Percentiles rank a stretch among this genome's conserved stretches.
Conservation (phyloP, 92 coral and sea anemone genomes). For the Palythoa heliodiscus region DNA sequence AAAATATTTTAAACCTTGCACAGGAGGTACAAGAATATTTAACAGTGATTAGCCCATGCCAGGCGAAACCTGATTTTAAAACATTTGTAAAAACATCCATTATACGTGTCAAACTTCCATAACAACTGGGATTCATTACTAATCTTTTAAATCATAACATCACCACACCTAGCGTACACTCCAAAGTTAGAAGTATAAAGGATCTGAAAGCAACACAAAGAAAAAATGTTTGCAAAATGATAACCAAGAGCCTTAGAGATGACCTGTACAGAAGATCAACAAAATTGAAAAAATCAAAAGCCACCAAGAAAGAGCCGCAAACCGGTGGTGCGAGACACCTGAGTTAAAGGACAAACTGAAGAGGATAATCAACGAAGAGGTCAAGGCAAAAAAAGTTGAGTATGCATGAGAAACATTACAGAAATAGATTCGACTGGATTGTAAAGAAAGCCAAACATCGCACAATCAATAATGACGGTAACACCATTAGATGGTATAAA, state of each 20-base stretch:
- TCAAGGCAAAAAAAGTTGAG: background rate
- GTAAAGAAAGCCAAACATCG: background rate
- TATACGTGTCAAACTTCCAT: slow-evolving; percentile 1
- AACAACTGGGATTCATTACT: background rate
- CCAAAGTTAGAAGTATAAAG: background rate
- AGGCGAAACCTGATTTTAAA: slow-evolving; percentile 7
- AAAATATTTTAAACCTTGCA: too few species aligned
- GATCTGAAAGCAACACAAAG: background rate
- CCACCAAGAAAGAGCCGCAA: background rate
- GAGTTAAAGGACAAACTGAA: background rate
- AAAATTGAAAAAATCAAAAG: background rate
- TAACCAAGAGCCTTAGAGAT: slow-evolving; percentile 3
- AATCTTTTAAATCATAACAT: background rate
- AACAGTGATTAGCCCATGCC: slow-evolving; percentile 6
- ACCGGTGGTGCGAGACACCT: background rate
- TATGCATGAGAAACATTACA: background rate
- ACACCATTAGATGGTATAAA: background rate
- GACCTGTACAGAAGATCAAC: background rate
- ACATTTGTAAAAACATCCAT: background rate
- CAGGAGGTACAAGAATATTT: background rate
- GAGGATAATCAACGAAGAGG: background rate
- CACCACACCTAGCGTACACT: background rate
- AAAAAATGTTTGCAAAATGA: background rate
- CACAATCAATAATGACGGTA: background rate
- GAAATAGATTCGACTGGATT: background rate